Base-by-base conservation (phyloP, 64 coral and sea anemone species). In the Catalaphyllia jardinei region DNA sequence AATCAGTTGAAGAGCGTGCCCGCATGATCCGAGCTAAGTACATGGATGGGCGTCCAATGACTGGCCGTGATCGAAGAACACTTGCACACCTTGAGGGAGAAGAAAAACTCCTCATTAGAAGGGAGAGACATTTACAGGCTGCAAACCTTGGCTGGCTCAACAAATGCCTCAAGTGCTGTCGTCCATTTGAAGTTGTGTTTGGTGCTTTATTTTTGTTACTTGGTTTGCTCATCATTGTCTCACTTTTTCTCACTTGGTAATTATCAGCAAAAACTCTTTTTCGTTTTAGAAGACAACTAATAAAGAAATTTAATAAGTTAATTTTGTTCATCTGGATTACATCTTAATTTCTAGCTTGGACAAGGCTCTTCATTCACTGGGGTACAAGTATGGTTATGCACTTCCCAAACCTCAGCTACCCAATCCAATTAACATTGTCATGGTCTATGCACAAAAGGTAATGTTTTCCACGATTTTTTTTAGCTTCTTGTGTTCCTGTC, bases 381-480 rank as follows among this genome's bases (percentile, higher is more conserved):
- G 97, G 35, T 99, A 99, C 84, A 93, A 99, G 61, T 95, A 86
- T 72, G 97, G 97, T 73, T 99, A 99, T 87, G 87, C 87, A 12
- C 88, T 99, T 28, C 83, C 94, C 2, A 93, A 88, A 25, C 75
- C 97, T 24, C 77, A 95, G 27, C 79, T 99, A 16, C 83, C 91
- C 8, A 99, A 99, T 54, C 97, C 97, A 30, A 93, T 99, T 49
- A 99, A 99, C 42, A 91, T 95, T 69, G 75, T 99, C 27, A 93
- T 99, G 97, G 85, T 99, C 39, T 89, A 93, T 77, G 97, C 94
- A 75, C 97, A 99, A 74, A 88, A 89, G 94, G 96, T 98, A 86
- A 19, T 31, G 22, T 33, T 69, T 5, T 62, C 62, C 25, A 22
- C 25, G 28, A 8, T 74, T 71, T 52, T 33, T 25, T 76, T 79